A percentile compares a stretch with the other conserved stretches of the same genome.
phyloP scores from a whole-genome alignment of 2,888 invertebrate genomes.

The Strigamia transsilvanica region DNA sequence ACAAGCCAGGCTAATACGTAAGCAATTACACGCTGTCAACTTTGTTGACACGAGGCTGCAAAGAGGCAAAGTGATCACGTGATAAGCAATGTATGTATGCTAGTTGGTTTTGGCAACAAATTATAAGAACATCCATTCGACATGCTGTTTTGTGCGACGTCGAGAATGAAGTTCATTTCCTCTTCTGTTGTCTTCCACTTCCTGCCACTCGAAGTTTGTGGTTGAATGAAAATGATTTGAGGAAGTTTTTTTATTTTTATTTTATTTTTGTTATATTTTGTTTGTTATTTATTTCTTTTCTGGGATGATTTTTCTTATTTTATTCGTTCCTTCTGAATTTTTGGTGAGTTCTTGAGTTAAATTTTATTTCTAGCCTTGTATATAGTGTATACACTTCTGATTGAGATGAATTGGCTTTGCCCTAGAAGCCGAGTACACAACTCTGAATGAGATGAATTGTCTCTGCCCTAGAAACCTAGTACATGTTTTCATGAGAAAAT shows the following conservation, averaged over 20 bases:
- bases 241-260: not conserved
- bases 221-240: conserved; percentile 16
- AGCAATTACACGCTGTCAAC: conserved; percentile 46
- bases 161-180: conserved; percentile 28
- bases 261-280: not conserved
- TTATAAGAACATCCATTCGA: conserved; percentile 33
- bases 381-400: too few species aligned
- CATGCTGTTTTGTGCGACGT: conserved; percentile 38
- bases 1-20: conserved; percentile 43
- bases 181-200: not conserved
- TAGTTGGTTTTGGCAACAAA: conserved; percentile 43
- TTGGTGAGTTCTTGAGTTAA: too few species aligned
- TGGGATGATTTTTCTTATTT: too few species aligned
- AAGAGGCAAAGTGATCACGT: conserved; percentile 39
- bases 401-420: too few species aligned
- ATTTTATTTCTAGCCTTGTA: too few species aligned
- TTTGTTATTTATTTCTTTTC: not conserved
- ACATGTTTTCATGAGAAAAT: too few species aligned
- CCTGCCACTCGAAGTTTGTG: conserved; percentile 12
- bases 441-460: too few species aligned
- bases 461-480: too few species aligned
- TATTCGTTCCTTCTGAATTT: too few species aligned
- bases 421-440: too few species aligned
- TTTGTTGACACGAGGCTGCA: conserved; percentile 41
- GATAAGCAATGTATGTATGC: conserved; percentile 9